These are phyloP conservation scores for Melanerpes formicivorus DNA, from an alignment of 2,113 vertebrate species.

Conservation along the genomic window DNA sequence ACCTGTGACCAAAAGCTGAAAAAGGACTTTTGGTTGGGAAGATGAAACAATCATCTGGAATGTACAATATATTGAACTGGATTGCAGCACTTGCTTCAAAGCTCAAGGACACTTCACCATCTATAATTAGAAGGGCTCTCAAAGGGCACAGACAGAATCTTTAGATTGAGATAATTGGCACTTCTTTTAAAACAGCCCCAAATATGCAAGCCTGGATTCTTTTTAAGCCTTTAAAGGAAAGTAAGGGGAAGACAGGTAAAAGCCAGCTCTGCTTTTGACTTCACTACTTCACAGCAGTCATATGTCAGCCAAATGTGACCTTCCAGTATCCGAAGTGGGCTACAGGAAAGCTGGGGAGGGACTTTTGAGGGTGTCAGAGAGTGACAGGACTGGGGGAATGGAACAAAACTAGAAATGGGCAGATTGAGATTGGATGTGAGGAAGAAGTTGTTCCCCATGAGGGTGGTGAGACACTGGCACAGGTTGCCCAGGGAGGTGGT, in stretches of 20 bases:
- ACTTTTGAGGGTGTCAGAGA: too few relatives aligned
- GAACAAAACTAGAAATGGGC: too few relatives aligned
- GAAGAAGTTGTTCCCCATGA: too few relatives aligned
- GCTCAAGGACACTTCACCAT: constrained; percentile 26
- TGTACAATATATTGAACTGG: constrained; percentile 4
- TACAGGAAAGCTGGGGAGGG: too few relatives aligned
- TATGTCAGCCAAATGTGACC: not conserved
- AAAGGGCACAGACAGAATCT: not conserved
- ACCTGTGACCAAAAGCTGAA: constrained; percentile 31
- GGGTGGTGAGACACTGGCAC: too few relatives aligned
- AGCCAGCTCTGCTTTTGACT: not conserved
- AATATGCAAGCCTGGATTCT: not conserved
- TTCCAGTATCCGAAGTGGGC: too few relatives aligned
- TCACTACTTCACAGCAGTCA: not conserved
- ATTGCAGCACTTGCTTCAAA: constrained; percentile 19
- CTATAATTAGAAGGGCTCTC: constrained; percentile 39
- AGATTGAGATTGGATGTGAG: too few relatives aligned
- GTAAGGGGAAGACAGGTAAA: not conserved
- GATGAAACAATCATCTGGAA: constrained; percentile 8
- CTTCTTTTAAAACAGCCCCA: not conserved
- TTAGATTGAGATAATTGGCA: not conserved
- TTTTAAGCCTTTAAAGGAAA: constrained; percentile 4
- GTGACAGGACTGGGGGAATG: too few relatives aligned
- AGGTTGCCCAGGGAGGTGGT: too few relatives aligned
- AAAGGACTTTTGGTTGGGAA: constrained; percentile 9